Conservation (phyloP, 2,888 invertebrate genomes). For the Aradus depressus region DNA sequence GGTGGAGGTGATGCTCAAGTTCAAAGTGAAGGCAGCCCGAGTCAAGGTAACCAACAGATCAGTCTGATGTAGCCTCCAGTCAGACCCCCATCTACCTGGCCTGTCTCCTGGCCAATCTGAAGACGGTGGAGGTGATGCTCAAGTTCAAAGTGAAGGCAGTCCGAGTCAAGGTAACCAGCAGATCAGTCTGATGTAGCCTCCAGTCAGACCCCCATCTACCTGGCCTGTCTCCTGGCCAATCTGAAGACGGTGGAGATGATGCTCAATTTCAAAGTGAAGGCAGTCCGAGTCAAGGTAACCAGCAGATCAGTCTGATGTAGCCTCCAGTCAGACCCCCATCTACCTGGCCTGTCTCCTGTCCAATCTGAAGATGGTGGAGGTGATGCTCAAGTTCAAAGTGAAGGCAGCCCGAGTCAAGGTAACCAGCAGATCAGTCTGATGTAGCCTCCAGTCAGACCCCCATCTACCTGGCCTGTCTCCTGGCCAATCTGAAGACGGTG, state of each 20-base stretch:
- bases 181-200: too few relatives aligned
- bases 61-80: too few relatives aligned
- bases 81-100: constrained; percentile 87
- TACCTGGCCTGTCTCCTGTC: constrained; percentile 81
- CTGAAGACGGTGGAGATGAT: constrained; percentile 63
- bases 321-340: constrained; percentile 79
- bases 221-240: constrained; percentile 77
- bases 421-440: background rate
- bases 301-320: background rate
- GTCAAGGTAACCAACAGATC: constrained; percentile 23
- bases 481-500: constrained; percentile 68
- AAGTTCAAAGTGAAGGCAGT: constrained; percentile 54
- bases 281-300: constrained; percentile 33
- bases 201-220: constrained; percentile 81
- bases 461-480: constrained; percentile 75
- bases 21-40: constrained; percentile 48
- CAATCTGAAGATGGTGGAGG: constrained; percentile 63
- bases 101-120: constrained; percentile 67
- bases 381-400: constrained; percentile 60
- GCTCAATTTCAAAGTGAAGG: constrained; percentile 57
- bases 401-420: constrained; percentile 39
- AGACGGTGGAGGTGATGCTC: constrained; percentile 64
- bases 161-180: constrained; percentile 25
- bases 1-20: constrained; percentile 62
- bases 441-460: constrained; percentile 85